A percentile compares a stretch with the other conserved stretches of the same genome.
phyloP scores from a whole-genome alignment of 2,113 vertebrate species.

The Aspidoscelis tigris region DNA sequence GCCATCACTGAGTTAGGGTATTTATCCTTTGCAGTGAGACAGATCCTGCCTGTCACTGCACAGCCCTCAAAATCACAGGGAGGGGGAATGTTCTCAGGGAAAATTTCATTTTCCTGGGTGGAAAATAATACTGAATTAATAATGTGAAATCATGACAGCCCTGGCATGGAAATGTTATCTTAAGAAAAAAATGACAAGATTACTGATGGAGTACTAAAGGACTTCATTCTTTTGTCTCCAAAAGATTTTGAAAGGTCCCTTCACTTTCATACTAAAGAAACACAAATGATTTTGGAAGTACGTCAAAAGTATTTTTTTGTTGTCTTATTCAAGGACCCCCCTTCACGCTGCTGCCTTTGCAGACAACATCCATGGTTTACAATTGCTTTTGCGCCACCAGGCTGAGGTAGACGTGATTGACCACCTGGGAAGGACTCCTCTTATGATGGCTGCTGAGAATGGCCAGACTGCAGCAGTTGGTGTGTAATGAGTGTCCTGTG shows the following conservation, averaged over 20 bases:
- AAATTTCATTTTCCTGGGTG: neutral
- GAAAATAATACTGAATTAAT: neutral
- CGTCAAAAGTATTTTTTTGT: neutral
- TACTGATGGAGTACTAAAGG: neutral
- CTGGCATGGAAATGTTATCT: neutral
- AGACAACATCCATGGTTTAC: conserved; percentile 88
- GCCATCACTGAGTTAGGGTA: no score
- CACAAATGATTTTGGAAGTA: neutral
- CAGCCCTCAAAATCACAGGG: no score
- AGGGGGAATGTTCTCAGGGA: no score
- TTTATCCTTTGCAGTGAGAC: neutral
- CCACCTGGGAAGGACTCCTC: conserved; percentile 85
- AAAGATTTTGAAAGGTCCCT: neutral
- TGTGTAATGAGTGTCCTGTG: conserved; percentile 60
- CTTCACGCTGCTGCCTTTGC: conserved; percentile 95
- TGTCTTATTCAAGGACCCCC: conserved; percentile 80
- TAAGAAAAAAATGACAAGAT: neutral
- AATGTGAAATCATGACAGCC: neutral
- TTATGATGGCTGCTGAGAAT: conserved; percentile 92
- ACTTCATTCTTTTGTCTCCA: neutral
- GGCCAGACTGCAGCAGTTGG: conserved; percentile 90
- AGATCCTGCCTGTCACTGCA: no score
- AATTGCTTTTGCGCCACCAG: conserved; percentile 89
- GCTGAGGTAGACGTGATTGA: conserved; percentile 88
- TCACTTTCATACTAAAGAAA: neutral